These are phyloP conservation scores for Arrhopalites spinosus DNA, from an alignment of 2,888 invertebrate species.

Conservation along the genomic window DNA sequence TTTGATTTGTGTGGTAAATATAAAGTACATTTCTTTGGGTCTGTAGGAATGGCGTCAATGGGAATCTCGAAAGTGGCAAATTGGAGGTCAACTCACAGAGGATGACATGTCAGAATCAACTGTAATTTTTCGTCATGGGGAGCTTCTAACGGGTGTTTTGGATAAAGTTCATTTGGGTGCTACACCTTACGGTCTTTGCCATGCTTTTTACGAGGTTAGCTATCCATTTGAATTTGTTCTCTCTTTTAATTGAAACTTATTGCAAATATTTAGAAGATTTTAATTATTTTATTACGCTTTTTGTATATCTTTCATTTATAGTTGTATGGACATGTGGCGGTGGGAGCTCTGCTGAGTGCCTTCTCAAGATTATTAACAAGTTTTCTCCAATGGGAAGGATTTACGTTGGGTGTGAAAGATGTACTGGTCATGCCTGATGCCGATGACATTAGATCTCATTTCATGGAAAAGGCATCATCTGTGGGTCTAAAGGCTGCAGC, in stretches of 20 bases:
- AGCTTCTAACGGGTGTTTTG: conserved; percentile 86
- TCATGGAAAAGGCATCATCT: conserved; percentile 69
- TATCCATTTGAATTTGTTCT: neutral
- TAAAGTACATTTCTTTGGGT: too few species aligned
- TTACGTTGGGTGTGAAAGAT: conserved; percentile 93
- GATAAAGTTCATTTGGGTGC: conserved; percentile 98
- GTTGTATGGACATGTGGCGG: conserved; percentile 87
- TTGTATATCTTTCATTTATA: too few species aligned
- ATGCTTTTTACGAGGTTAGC: conserved; percentile 84
- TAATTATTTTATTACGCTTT: too few species aligned
- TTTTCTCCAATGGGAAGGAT: conserved; percentile 88
- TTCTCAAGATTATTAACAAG: conserved; percentile 90
- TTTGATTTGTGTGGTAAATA: too few species aligned
- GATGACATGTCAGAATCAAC: conserved; percentile 83
- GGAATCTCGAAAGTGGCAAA: conserved; percentile 66
- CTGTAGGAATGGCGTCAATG: conserved; percentile 70
- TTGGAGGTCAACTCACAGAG: conserved; percentile 65
- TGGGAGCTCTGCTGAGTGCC: conserved; percentile 80
- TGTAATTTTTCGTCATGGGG: conserved; percentile 85
- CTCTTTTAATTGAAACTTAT: too few species aligned
- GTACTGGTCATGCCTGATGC: conserved; percentile 80
- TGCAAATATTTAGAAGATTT: too few species aligned
- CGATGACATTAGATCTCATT: conserved; percentile 72
- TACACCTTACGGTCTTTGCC: conserved; percentile 90
- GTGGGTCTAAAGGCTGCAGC: conserved; percentile 70